These are phyloP conservation scores for Phalacrocorax aristotelis DNA, from an alignment of 2,113 vertebrate genomes.

Conservation along the genomic window DNA sequence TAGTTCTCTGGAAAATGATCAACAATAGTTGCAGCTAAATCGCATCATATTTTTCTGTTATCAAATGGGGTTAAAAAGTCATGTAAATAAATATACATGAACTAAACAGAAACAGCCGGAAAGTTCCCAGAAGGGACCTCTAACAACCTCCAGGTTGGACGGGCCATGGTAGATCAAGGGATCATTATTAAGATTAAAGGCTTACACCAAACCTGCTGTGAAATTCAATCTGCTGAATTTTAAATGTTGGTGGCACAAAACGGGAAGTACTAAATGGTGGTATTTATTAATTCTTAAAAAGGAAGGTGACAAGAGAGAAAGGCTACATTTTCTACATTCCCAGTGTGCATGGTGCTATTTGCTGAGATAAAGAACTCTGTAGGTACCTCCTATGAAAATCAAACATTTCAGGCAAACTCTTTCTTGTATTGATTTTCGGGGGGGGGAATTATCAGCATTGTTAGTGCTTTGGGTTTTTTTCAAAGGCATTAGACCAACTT, in stretches of 20 bases:
- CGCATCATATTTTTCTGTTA: slow-evolving; percentile 29
- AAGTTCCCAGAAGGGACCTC: slow-evolving; percentile 69
- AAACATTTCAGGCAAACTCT: background rate
- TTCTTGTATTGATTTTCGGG: background rate
- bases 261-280: slow-evolving; percentile 27
- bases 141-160: slow-evolving; percentile 71
- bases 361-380: background rate
- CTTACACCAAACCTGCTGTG: slow-evolving; percentile 69
- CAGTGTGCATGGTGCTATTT: background rate
- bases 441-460: background rate
- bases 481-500: background rate
- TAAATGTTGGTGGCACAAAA: slow-evolving; percentile 47
- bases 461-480: background rate
- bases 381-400: background rate
- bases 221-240: slow-evolving; percentile 71
- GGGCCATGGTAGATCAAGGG: slow-evolving; percentile 71
- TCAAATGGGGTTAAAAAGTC: slow-evolving; percentile 71
- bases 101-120: slow-evolving; percentile 74
- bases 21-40: slow-evolving; percentile 55
- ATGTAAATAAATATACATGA: slow-evolving; percentile 80
- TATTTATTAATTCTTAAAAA: slow-evolving; percentile 53
- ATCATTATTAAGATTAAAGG: slow-evolving; percentile 79
- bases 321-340: background rate
- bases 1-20: slow-evolving; percentile 59
- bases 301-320: background rate